phyloP scores from a whole-genome alignment of 2,113 vertebrate genomes.

The Heliornis fulica region DNA sequence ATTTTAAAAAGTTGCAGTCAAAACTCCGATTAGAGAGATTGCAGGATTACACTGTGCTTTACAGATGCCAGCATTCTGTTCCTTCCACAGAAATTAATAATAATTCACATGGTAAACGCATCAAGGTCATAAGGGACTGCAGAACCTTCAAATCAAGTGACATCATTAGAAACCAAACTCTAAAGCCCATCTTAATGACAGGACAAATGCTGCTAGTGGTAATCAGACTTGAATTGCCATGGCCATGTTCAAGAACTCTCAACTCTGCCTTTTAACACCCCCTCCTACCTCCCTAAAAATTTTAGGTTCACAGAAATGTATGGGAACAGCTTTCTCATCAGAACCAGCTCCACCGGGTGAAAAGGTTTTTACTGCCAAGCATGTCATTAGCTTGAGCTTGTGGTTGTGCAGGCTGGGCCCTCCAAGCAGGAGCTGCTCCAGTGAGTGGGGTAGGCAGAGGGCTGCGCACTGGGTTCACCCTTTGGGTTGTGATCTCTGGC shows the following conservation, averaged over 20 bases:
- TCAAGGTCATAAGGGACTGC: background rate
- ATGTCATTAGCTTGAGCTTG: background rate
- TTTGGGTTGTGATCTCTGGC: background rate
- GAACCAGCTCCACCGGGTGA: background rate
- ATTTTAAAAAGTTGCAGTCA: background rate
- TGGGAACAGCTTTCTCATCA: background rate
- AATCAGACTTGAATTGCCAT: background rate
- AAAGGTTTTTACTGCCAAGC: background rate
- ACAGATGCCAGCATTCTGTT: background rate
- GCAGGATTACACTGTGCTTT: background rate
- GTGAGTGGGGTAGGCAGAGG: accelerated
- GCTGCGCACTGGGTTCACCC: background rate
- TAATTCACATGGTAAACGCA: background rate
- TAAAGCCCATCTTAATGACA: background rate
- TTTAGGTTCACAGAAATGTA: background rate
- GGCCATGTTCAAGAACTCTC: background rate
- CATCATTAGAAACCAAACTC: background rate
- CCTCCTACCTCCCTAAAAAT: background rate
- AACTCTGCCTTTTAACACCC: background rate
- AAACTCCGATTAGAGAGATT: background rate
- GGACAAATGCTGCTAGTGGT: background rate
- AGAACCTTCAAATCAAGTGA: background rate
- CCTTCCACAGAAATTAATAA: background rate
- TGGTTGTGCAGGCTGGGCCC: background rate
- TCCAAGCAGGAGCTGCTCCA: accelerated